Conservation (phyloP, 2,888 invertebrate species). For the Pandemis cinnamomeana region DNA sequence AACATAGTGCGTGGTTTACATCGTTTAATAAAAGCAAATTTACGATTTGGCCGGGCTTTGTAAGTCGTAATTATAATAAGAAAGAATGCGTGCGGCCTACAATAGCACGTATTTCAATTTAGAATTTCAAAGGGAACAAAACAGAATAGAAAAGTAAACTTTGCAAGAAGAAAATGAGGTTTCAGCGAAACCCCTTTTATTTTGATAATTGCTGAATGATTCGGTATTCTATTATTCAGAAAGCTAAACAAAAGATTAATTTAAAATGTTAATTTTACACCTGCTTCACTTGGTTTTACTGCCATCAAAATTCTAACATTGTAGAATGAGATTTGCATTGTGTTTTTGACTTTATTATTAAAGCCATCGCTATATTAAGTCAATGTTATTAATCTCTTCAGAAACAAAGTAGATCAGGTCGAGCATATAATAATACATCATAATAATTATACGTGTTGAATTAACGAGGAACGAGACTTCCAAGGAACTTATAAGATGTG, state of each 20-base stretch:
- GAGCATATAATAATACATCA: conserved; percentile 23
- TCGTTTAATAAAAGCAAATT: background rate
- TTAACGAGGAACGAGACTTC: conserved; percentile 18
- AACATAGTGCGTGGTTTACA: background rate
- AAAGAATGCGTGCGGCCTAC: background rate
- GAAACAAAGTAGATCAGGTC: conserved; percentile 12
- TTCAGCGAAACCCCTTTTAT: conserved; percentile 28
- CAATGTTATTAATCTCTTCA: conserved; percentile 4
- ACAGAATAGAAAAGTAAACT: conserved; percentile 28
- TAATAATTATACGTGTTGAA: conserved; percentile 16
- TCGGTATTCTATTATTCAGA: conserved; percentile 21
- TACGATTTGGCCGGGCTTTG: background rate
- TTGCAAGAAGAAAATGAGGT: conserved; percentile 26
- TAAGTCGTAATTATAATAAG: conserved; percentile 19
- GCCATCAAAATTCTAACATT: background rate
- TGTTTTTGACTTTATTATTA: background rate
- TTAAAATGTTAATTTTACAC: conserved; percentile 19
- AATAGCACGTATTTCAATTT: conserved; percentile 26
- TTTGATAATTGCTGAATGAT: conserved; percentile 29
- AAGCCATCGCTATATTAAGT: background rate
- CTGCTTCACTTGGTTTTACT: background rate
- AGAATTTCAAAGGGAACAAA: conserved; percentile 25
- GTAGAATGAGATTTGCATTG: background rate
- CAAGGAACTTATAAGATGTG: conserved; percentile 15
- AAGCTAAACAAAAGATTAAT: conserved; percentile 6